Base-by-base conservation (phyloP, 2,113 vertebrate species). In the Cyprinus carpio region DNA sequence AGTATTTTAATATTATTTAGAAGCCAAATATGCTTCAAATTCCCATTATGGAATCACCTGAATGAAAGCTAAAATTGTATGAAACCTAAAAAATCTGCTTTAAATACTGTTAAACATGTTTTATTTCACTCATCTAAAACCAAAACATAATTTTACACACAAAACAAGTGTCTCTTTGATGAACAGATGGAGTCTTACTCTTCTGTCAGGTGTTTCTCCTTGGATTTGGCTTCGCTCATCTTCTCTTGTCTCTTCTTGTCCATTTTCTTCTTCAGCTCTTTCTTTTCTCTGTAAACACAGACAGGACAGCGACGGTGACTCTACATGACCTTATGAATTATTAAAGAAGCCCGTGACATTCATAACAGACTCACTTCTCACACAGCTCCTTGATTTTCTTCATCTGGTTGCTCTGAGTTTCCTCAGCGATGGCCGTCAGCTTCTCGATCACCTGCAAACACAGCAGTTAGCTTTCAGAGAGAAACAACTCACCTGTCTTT, bases 171-270 rank as follows among this genome's bases (percentile, higher is more conserved):
- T 13, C 10, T 46, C 11, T 46, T 11, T 43, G 40, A 43, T 43
- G 29, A 67, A 4, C 29, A 10, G 34, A 29, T 37, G 25, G n/a
- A 64, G 16, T 49, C 97, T 87, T 92, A 99, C 98, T 99, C 98
- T 90, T 99, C 97, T 89, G 98, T 97, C 89, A 99, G 95, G 90
- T 97, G 97, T 93, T 97, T 99, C 92, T 99, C 98, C 94, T 98
- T 99, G 23, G 97, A 97, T 92, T 98, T 99, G 0, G 97, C 96
- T 91, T 98, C 97, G 81, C 96, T 98, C 90, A 99, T 97, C 92
- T 98, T 99, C 91, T 99, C 98, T 67, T 98, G 97, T 88, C 98
- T 96, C 90, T 97, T 97, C 90, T 97, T 98, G 92, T 99, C 98
- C 98, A 99, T 99, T 93, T 96, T 97, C 91, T 96, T 97, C 91